Conservation (phyloP, 1,140 invertebrate genomes). For the Ceratosolen fusciceps region DNA sequence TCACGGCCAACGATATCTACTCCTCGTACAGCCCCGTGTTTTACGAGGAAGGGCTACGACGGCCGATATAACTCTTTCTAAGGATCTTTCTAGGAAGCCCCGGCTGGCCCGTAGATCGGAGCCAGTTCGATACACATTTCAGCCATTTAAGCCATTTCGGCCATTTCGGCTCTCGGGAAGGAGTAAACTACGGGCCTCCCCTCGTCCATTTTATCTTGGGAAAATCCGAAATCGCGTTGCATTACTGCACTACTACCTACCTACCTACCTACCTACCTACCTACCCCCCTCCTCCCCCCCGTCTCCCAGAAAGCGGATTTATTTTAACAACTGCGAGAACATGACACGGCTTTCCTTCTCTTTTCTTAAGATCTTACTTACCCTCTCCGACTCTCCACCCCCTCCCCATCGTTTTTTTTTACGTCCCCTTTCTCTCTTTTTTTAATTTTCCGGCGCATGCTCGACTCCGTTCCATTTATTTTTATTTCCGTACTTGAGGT, state of each 20-base stretch:
- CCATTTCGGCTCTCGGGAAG: no score
- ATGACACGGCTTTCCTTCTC: neutral
- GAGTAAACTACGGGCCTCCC: no score
- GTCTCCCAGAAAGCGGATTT: neutral
- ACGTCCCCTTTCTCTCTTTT: neutral
- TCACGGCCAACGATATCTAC: neutral
- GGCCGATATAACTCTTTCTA: neutral
- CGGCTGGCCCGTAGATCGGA: neutral
- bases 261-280: no score
- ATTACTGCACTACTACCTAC: no score
- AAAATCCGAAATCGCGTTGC: neutral
- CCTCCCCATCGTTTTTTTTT: neutral
- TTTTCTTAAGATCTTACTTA: conserved; percentile 1
- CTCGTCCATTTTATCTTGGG: neutral
- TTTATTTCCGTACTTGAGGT: conserved; percentile 6
- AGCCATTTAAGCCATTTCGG: neutral
- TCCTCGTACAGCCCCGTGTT: neutral
- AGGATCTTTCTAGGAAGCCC: neutral
- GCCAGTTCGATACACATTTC: neutral
- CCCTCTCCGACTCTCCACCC: neutral
- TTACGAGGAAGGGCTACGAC: neutral
- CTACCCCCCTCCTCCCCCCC: no score
- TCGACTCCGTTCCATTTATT: neutral
- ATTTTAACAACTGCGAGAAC: conserved; percentile 14
- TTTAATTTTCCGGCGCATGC: conserved; percentile 16